phyloP scores from a whole-genome alignment of 2,888 invertebrate species.

The Diachrysia chrysitis region DNA sequence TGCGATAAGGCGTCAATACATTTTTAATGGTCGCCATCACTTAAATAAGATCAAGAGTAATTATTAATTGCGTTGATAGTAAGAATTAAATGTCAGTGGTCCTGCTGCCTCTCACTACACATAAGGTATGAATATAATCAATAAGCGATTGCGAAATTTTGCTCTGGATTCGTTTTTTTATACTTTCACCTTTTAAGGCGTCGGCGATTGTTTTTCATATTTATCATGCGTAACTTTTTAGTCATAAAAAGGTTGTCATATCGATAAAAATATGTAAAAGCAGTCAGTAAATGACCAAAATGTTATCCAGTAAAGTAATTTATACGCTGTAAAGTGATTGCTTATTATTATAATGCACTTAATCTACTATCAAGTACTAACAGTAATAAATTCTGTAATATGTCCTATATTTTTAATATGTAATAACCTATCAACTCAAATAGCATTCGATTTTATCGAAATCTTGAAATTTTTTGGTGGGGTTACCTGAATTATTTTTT shows the following conservation, averaged over 20 bases:
- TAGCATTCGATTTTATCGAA: too few species aligned
- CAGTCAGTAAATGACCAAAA: too few species aligned
- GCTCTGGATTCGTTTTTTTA: slow-evolving; percentile 62
- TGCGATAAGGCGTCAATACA: slow-evolving; percentile 25
- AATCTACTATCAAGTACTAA: neutral
- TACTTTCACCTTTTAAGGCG: slow-evolving; percentile 59
- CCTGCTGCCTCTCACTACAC: slow-evolving; percentile 53
- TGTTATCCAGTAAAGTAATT: neutral
- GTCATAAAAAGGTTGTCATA: neutral
- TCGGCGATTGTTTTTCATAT: slow-evolving; percentile 22
- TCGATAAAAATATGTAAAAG: neutral
- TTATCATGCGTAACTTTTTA: slow-evolving; percentile 5
- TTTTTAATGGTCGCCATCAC: slow-evolving; percentile 16
- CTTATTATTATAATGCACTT: neutral
- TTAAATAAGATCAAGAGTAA: slow-evolving; percentile 8
- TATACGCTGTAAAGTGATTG: neutral
- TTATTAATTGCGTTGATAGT: slow-evolving; percentile 51
- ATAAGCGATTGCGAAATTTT: slow-evolving; percentile 61
- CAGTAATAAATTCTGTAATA: too few species aligned
- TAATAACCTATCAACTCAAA: too few species aligned
- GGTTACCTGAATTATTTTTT: too few species aligned
- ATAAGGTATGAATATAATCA: slow-evolving; percentile 47
- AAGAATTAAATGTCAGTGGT: slow-evolving; percentile 57
- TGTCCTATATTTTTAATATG: too few species aligned
- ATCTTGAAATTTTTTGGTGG: too few species aligned